Evolutionary conservation across 2,797 vertebrate species (phyloP).

Genomic region (Triplophysa bombifrons): DNA sequence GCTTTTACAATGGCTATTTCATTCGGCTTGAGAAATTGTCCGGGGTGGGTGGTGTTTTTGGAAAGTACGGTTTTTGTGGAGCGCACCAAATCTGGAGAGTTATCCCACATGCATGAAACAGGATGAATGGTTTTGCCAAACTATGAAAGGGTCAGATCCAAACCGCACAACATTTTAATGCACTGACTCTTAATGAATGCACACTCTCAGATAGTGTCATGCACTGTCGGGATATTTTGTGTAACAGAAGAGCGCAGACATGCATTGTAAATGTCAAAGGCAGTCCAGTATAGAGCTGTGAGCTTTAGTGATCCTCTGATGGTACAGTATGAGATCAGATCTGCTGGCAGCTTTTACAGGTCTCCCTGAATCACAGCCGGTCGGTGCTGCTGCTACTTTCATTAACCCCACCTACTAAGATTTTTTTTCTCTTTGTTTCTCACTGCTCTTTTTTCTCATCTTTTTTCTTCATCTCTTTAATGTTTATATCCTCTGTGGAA

Average conservation of each 20-base stretch:
- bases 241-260: not conserved
- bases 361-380: conserved; percentile 41
- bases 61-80: conserved; percentile 33
- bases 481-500: too few species aligned
- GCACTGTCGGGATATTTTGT: not conserved
- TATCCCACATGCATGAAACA: conserved; percentile 31
- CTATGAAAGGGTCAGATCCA: not conserved
- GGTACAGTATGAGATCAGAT: conserved; percentile 50
- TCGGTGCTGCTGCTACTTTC: conserved; percentile 39
- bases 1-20: conserved; percentile 54
- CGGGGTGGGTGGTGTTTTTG: conserved; percentile 39
- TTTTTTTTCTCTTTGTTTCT: conserved; percentile 29
- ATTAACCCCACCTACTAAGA: conserved; percentile 34
- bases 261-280: not conserved
- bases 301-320: conserved; percentile 15
- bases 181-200: not conserved
- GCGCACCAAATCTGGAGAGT: conserved; percentile 47
- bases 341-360: conserved; percentile 30
- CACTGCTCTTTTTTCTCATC: not conserved
- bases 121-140: conserved; percentile 38
- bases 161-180: not conserved
- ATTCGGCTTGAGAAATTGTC: conserved; percentile 28
- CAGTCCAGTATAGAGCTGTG: not conserved
- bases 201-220: not conserved
- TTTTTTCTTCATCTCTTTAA: not conserved